These are phyloP conservation scores for Lycaon pictus DNA, from an alignment of 2,113 vertebrate species.

Conservation along the genomic window DNA sequence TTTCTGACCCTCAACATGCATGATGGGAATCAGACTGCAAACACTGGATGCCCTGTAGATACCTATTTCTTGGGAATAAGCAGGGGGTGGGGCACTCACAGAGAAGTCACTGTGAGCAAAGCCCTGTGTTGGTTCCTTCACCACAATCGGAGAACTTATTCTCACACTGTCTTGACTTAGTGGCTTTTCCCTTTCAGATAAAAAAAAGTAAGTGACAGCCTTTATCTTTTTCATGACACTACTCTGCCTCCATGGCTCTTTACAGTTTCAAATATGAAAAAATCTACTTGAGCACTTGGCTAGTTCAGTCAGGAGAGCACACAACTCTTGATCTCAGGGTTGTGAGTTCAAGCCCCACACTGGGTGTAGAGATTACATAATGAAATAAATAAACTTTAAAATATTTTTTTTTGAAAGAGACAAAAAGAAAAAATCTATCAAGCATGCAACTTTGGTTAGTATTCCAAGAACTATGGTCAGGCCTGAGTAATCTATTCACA, in stretches of 20 bases:
- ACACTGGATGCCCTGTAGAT: neutral
- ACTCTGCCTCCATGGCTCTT: neutral
- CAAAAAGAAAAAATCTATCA: neutral
- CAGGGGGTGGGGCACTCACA: neutral
- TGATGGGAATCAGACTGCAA: neutral
- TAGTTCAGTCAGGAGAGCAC: neutral
- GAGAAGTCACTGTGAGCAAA: neutral
- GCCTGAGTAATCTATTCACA: neutral
- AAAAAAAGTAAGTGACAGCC: neutral
- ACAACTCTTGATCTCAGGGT: neutral
- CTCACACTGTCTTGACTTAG: neutral
- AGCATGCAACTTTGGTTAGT: neutral
- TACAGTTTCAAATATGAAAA: neutral
- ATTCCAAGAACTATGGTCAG: neutral
- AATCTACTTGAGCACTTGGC: neutral
- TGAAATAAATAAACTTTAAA: neutral
- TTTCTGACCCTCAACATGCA: neutral
- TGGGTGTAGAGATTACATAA: neutral
- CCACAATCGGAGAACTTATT: neutral
- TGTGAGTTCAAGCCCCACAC: neutral
- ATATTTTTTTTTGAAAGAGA: neutral
- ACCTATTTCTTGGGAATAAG: neutral
- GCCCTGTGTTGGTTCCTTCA: neutral
- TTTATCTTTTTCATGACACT: neutral
- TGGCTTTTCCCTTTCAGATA: neutral